Evolutionary conservation across 2,888 invertebrate genomes (phyloP), one percentile per base, ranked within the genome.

Genomic region (Eledone cirrhosa): DNA sequence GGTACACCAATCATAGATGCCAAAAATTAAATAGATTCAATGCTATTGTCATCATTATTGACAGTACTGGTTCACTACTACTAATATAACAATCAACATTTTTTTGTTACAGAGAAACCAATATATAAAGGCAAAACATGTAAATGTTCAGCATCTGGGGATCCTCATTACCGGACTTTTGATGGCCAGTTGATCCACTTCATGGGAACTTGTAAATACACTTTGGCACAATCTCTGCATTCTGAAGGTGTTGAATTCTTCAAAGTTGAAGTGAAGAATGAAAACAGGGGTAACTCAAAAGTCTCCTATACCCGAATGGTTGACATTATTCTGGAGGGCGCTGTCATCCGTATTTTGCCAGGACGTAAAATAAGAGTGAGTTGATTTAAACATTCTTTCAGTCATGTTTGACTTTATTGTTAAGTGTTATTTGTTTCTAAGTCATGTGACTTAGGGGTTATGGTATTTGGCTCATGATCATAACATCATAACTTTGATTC

Each of bases 141-240:
- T 14, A 63, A n/a, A 63, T 63, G 63, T 27, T 24, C 63, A 2
- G 63, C 63, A 1, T 63, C 63, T 27, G 63, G 63, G 8, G 63
- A 63, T 27, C 63, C 63, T 27, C 63, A 63, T 14, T 63, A 63
- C 4, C 63, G 63, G 14, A 63, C 63, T 8, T 63, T 24, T 27
- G 63, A 63, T 16, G 63, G 63, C n/a, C n/a, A 63, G 14, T 16
- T 63, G 63, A 27, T 63, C n/a, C 63, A 63, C 63, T 63, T 63
- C 14, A 63, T 63, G 63, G 63, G 63, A 27, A 63, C 63, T 7
- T 63, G 63, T 16, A 63, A 63, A 27, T 63, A 63, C 14, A 63
- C 63, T n/a, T 27, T 63, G 63, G 27, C 63, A 63, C 7, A 16
- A 63, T 24, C n/a, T 27, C n/a, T 63, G 27, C 63, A 63, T 8